Evolutionary conservation across 2,113 vertebrate species (phyloP), one percentile per base, ranked within the genome.

Genomic region (Thunnus maccoyii): DNA sequence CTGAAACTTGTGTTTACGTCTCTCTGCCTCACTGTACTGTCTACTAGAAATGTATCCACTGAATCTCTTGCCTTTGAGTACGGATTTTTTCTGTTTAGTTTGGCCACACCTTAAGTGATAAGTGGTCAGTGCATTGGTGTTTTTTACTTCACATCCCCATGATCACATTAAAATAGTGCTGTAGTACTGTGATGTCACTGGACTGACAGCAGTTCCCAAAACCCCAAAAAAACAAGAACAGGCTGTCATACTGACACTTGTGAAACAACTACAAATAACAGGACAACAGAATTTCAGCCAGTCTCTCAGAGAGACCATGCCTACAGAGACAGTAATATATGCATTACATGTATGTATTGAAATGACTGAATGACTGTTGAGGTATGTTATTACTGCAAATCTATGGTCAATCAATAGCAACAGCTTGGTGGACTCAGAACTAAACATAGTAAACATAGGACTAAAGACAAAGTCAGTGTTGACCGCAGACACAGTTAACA

Each of bases 201-300:
- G 52, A 58, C 27, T 63, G 76, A 69, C 77, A 58, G 69, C 50
- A 58, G 72, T 32, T 80, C 48, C 60, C 66, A n/a, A 61, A 68
- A 76, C 56, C 47, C 60, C 17, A 30, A 54, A 67, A 41, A 72
- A 79, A 80, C 65, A 73, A 70, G 71, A 60, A 65, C 54, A 55
- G 54, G 48, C 58, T 48, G 76, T 70, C 47, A 52, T 11, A 58
- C 52, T 65, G 60, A 78, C 55, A 56, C 25, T 25, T 25, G 55
- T 55, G 54, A 62, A 67, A 56, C 50, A 25, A 56, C 18, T 20
- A 73, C 63, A 56, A 55, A 67, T 66, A 61, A 60, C 47, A 55
- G 22, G 44, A 69, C 72, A 63, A 50, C n/a, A 63, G 67, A 63
- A 55, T 64, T 63, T 64, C n/a, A 50, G 51, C 52, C 67, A 41